Evolutionary conservation across 2,797 vertebrate species (phyloP), one percentile per base, ranked within the genome.

Genomic region (Fistularia commersonii): DNA sequence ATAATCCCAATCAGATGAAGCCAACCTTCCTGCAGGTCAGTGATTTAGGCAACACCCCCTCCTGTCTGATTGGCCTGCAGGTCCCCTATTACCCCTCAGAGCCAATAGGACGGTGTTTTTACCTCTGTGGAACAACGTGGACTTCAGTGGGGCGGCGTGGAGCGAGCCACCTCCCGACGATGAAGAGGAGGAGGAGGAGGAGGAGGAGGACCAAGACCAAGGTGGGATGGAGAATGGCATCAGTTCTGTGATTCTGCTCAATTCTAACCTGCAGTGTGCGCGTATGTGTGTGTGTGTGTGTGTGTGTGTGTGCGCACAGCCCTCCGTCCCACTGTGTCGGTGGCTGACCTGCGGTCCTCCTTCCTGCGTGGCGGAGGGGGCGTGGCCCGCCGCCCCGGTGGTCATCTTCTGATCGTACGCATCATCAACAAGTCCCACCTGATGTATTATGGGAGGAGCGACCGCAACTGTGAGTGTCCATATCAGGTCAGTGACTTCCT

Each of bases 51-150:
- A 7, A n/a, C n/a, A n/a, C n/a, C n/a, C n/a, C n/a, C 31, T 8
- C 6, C 11, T 32, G 10, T 41, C 11, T 8, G 8, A 6, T 14
- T 43, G 37, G 31, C n/a, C 14, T 0, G 1, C 57, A 80, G 80
- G 53, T 32, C 10, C 43, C 3, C 0, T 61, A n/a, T 13, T 74
- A 11, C 89, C 90, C 0, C 80, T 92, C 31, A 72, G 86, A 69
- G 89, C 91, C 55, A 81, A 60, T 39, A 64, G 90, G 43, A 84
- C 48, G 1, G 53, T 79, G 6, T 91, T 89, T 8, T 81, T 91
- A 0, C 84, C 89, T 0, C 70, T 89, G 51, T 92, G 91, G 91
- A 90, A 90, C 52, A 87, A 79, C 6, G 69, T 75, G 43, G 88
- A 91, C 64, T 81, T 72, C 63, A 69, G 48, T 0, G 89, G 91